A percentile compares a stretch with the other conserved stretches of the same genome.
Evolutionary conservation across 2,113 vertebrate species (phyloP).

Genomic region (Hystrix brachyura): DNA sequence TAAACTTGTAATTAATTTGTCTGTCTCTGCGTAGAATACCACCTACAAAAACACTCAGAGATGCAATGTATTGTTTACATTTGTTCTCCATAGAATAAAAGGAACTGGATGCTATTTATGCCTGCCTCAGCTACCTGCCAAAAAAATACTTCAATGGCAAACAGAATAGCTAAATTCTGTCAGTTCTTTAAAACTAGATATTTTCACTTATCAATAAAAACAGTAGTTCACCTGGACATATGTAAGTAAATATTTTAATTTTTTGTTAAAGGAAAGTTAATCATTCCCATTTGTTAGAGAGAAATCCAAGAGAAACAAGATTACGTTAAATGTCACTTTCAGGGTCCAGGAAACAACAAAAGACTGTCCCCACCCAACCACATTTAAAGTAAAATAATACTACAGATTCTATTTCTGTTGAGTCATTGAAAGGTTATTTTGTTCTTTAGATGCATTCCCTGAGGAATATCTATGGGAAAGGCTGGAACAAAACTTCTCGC

Average conservation of each 20-base stretch:
- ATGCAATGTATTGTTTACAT: not conserved
- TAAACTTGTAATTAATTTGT: not conserved
- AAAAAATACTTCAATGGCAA: not conserved
- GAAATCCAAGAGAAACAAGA: conserved; percentile 35
- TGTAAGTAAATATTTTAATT: not conserved
- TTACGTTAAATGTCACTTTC: conserved; percentile 50
- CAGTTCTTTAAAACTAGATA: conserved; percentile 39
- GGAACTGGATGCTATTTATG: not conserved
- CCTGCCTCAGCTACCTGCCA: not conserved
- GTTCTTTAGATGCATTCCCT: conserved; percentile 81
- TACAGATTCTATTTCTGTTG: conserved; percentile 82
- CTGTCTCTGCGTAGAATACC: not conserved
- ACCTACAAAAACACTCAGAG: not conserved
- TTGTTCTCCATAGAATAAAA: not conserved
- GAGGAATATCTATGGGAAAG: conserved; percentile 85
- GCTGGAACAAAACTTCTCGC: conserved; percentile 84
- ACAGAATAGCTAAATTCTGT: not conserved
- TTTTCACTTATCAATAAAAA: conserved; percentile 44
- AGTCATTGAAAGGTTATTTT: conserved; percentile 71
- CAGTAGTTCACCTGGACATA: not conserved
- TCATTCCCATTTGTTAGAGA: conserved; percentile 69
- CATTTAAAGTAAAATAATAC: conserved; percentile 79
- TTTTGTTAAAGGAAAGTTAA: conserved; percentile 31
- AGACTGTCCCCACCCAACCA: conserved; percentile 60
- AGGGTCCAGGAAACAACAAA: conserved; percentile 74